Evolutionary conservation across 2,888 invertebrate genomes (phyloP), one percentile per base, ranked within the genome.

Genomic region (Megaustenia siamemsis): DNA sequence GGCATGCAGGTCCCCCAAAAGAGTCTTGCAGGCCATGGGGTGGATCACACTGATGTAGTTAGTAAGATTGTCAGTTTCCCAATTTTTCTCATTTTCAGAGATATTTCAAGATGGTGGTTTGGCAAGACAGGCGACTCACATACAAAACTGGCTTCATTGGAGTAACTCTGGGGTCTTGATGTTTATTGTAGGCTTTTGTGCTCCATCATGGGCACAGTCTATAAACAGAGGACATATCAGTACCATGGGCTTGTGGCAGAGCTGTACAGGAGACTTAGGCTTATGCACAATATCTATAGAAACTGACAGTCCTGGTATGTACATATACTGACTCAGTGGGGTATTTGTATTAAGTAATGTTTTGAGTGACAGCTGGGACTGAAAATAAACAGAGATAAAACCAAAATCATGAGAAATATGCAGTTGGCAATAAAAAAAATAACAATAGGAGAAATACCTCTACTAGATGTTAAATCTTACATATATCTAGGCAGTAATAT

Each of bases 121-220:
- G 84, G 84, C 80, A 81, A 40, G 81, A 84, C 12, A 60, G 81
- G 66, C 35, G 73, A 24, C 15, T 76, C 15, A 18, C 49, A 1
- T 84, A 84, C 76, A 80, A 81, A n/a, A 24, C 68, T 38, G 84
- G 84, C 66, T 84, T 81, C 75, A 68, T 45, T 32, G 85, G 85
- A 32, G 69, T 81, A 24, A 49, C n/a, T 8, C 38, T 77, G 10
- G 85, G 0, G 35, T 68, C 18, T 38, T 84, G 40, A 43, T 76
- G 73, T 84, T 84, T 49, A 53, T 84, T 43, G 84, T 84, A 15
- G 84, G 80, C 28, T 84, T 84, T 66, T 84, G 84, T 76, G 81
- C 68, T 10, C 84, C 84, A 21, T 63, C 84, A n/a, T 84, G 84
- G 84, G 75, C 68, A 40, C 68, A 68, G 24, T 81, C 40, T 18